These are phyloP conservation scores for Morpho deidamia DNA, from an alignment of 2,888 invertebrate species.

Conservation along the genomic window DNA sequence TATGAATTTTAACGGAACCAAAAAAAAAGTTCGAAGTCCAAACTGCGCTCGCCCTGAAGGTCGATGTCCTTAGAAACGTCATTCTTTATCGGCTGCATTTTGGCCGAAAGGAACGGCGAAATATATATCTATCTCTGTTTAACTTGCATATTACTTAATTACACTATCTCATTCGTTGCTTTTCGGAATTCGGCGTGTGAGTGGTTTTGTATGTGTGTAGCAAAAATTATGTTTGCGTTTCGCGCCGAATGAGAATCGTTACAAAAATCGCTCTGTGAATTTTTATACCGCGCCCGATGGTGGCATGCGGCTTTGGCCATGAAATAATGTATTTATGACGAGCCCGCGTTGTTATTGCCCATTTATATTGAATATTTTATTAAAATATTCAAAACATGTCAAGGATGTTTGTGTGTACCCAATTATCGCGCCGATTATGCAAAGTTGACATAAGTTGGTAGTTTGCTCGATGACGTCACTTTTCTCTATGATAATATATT, in stretches of 20 bases:
- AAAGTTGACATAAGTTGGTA: no score
- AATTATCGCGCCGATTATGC: no score
- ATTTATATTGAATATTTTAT: no score
- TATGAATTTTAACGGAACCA: constrained; percentile 24
- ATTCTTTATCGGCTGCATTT: constrained; percentile 77
- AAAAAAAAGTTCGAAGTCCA: constrained; percentile 34
- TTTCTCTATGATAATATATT: no score
- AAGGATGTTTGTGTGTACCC: no score
- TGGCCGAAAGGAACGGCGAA: constrained; percentile 59
- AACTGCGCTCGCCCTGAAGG: constrained; percentile 52
- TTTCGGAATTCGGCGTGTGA: constrained; percentile 61
- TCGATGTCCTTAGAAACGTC: constrained; percentile 69
- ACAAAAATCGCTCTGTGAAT: constrained; percentile 54
- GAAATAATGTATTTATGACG: neutral
- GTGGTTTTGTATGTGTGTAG: constrained; percentile 52
- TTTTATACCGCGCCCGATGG: constrained; percentile 36
- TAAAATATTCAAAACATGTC: no score
- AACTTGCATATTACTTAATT: constrained; percentile 64
- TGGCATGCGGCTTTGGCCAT: neutral
- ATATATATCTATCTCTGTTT: constrained; percentile 49
- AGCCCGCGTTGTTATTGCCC: neutral
- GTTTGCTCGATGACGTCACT: no score
- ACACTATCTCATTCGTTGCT: constrained; percentile 66
- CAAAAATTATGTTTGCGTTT: constrained; percentile 61
- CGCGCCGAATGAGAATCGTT: constrained; percentile 53